These are phyloP conservation scores for Eristalinus sepulchralis DNA, from an alignment of 2,888 invertebrate genomes.

Conservation along the genomic window DNA sequence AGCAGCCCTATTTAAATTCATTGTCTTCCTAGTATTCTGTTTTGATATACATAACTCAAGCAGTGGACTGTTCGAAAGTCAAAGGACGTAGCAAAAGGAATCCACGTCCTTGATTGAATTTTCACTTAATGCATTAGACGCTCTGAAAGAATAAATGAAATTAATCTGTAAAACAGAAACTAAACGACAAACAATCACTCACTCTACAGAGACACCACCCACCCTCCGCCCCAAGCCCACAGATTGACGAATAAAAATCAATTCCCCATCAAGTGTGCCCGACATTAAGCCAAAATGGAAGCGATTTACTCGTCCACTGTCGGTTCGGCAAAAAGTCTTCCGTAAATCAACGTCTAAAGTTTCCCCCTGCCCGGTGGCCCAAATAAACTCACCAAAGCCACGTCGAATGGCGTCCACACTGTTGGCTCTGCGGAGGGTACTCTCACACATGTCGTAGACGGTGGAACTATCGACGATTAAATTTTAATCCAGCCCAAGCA, in stretches of 20 bases:
- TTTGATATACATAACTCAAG: too few species aligned
- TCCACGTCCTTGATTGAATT: too few species aligned
- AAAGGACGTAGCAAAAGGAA: too few species aligned
- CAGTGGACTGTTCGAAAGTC: too few species aligned
- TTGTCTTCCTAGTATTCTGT: too few species aligned
- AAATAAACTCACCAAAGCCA: not conserved
- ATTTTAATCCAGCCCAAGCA: not conserved
- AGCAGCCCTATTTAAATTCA: too few species aligned
- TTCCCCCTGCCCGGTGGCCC: not conserved
- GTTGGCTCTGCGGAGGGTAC: not conserved
- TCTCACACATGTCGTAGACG: not conserved
- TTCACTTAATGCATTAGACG: not conserved
- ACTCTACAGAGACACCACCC: not conserved
- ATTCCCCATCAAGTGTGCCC: conserved; percentile 6
- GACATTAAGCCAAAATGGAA: conserved; percentile 18
- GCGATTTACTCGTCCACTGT: conserved; percentile 8
- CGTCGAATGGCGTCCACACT: too few species aligned
- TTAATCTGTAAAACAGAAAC: not conserved
- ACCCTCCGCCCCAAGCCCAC: not conserved
- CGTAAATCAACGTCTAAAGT: not conserved
- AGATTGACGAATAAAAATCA: conserved; percentile 18
- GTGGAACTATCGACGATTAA: not conserved
- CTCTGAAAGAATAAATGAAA: not conserved
- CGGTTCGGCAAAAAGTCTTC: not conserved
- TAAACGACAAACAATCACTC: not conserved